Conservation (phyloP, 1,140 invertebrate species). For the Charaxes varanes region DNA sequence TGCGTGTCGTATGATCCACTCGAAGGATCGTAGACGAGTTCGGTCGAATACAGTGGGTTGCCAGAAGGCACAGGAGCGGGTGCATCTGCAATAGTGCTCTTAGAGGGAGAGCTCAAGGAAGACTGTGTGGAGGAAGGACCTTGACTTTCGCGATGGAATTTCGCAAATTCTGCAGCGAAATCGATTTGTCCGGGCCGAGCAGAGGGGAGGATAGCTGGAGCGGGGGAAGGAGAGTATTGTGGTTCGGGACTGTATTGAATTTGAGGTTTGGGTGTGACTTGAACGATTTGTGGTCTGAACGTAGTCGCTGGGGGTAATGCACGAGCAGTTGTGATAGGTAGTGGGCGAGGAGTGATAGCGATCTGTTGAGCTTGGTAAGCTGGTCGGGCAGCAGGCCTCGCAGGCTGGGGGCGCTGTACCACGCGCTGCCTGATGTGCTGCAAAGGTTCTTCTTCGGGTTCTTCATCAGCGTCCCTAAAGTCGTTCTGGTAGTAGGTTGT, state of each 20-base stretch:
- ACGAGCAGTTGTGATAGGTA: constrained; percentile 77
- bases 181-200: constrained; percentile 75
- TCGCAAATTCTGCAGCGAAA: constrained; percentile 84
- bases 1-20: constrained; percentile 87
- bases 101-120: constrained; percentile 41
- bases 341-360: constrained; percentile 78
- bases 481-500: constrained; percentile 80
- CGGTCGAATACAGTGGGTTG: constrained; percentile 83
- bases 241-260: constrained; percentile 76
- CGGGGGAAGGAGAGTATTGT: constrained; percentile 54
- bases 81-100: constrained; percentile 43
- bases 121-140: constrained; percentile 67
- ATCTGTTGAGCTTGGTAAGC: constrained; percentile 67
- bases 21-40: constrained; percentile 84
- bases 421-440: constrained; percentile 69
- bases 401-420: constrained; percentile 65
- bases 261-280: constrained; percentile 76
- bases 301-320: constrained; percentile 79
- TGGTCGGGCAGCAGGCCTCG: constrained; percentile 39
- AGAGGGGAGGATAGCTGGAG: constrained; percentile 49
- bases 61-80: constrained; percentile 60
- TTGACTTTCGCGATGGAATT: constrained; percentile 85
- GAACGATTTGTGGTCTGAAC: constrained; percentile 77
- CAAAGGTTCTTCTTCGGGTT: constrained; percentile 73
- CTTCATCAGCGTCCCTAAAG: constrained; percentile 77